phyloP scores from a whole-genome alignment of 2,797 vertebrate genomes.

The Ibycter americanus region DNA sequence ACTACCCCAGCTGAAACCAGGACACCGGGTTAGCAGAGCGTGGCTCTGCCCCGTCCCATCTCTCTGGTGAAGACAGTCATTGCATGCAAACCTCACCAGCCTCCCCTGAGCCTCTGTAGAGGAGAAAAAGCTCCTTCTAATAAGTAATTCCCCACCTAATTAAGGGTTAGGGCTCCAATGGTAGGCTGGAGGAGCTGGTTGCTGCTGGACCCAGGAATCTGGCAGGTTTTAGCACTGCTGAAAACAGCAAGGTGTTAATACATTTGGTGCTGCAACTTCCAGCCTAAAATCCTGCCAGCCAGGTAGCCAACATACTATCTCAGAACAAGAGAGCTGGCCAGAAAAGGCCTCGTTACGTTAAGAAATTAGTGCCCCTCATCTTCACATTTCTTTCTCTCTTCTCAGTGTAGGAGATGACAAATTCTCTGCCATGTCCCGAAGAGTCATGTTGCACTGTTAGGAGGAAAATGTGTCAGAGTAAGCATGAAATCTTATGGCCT shows the following conservation, averaged over 20 bases:
- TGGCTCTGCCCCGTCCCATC: background rate
- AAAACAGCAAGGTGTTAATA: background rate
- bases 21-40: background rate
- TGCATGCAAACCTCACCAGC: background rate
- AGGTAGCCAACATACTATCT: background rate
- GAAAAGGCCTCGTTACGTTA: background rate
- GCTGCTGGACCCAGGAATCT: background rate
- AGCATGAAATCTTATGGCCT: constrained; percentile 3
- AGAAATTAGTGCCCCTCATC: background rate
- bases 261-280: background rate
- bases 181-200: background rate
- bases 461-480: constrained; percentile 55
- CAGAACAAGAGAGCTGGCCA: background rate
- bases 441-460: background rate
- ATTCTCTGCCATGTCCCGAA: constrained; percentile 38
- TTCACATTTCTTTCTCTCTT: constrained; percentile 13
- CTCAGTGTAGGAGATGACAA: constrained; percentile 32
- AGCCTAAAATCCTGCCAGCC: background rate
- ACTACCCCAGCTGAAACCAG: too few relatives aligned
- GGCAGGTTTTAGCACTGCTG: background rate
- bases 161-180: background rate
- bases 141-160: background rate
- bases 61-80: background rate
- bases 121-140: background rate
- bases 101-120: background rate